Percentiles rank a stretch among this genome's conserved stretches.
Evolutionary conservation across 1,140 invertebrate genomes (phyloP).

Genomic region (Steinernema khuongi): DNA sequence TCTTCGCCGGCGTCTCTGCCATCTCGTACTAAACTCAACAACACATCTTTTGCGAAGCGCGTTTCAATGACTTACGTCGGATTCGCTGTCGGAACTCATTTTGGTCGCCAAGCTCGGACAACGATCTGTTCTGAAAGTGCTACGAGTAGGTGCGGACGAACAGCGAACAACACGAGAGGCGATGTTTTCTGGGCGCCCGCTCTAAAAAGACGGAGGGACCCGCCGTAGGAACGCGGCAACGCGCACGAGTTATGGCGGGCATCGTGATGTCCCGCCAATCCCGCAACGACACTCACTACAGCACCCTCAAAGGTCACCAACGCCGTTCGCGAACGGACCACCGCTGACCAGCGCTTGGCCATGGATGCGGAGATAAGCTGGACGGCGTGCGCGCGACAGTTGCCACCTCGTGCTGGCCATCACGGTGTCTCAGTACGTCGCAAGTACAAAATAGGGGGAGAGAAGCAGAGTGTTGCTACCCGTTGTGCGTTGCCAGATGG

Average conservation of each 20-base stretch:
- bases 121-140: neutral
- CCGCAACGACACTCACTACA: neutral
- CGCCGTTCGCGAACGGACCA: no score
- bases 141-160: neutral
- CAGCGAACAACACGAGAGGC: neutral
- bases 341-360: no score
- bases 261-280: neutral
- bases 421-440: no score
- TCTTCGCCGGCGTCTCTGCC: constrained; percentile 19
- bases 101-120: neutral
- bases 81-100: neutral
- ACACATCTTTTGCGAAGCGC: neutral
- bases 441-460: no score
- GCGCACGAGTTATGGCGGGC: constrained; percentile 4
- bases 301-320: neutral
- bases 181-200: neutral
- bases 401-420: no score
- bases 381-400: no score
- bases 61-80: neutral
- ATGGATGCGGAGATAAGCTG: no score
- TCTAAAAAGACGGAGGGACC: neutral
- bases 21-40: neutral
- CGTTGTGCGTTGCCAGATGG: no score
- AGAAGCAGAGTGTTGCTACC: no score
- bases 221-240: neutral